These are phyloP conservation scores for Pecten maximus DNA, from an alignment of 2,888 invertebrate genomes.

Conservation along the genomic window DNA sequence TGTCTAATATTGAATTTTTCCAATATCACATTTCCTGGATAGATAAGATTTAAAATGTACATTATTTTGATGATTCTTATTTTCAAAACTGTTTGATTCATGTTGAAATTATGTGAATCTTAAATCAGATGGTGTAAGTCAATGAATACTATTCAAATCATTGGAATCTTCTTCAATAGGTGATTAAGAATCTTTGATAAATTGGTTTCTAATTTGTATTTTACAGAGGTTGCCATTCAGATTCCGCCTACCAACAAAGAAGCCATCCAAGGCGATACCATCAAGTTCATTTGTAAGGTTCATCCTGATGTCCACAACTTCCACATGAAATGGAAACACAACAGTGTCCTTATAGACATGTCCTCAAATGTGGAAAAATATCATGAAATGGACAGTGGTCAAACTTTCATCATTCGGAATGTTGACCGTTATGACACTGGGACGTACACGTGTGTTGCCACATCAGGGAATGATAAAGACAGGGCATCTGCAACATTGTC, in stretches of 20 bases:
- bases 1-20: too few relatives aligned
- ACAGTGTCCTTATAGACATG: constrained; percentile 62
- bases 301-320: constrained; percentile 43
- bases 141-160: too few relatives aligned
- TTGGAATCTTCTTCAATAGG: too few relatives aligned
- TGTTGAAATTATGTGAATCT: too few relatives aligned
- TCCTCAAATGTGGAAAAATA: constrained; percentile 59
- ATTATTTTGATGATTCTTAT: too few relatives aligned
- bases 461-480: constrained; percentile 39
- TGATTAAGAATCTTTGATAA: too few relatives aligned
- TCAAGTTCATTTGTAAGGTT: constrained; percentile 17
- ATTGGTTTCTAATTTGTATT: neutral
- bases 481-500: constrained; percentile 47
- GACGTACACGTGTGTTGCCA: constrained; percentile 72
- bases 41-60: too few relatives aligned
- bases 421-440: constrained; percentile 68
- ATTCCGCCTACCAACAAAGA: neutral
- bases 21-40: too few relatives aligned
- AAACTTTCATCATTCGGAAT: constrained; percentile 67
- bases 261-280: neutral
- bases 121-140: too few relatives aligned
- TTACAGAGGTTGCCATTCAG: constrained; percentile 8
- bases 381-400: constrained; percentile 63
- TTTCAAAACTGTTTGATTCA: too few relatives aligned
- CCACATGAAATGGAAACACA: constrained; percentile 71